Conservation (phyloP, 2,797 vertebrate species). For the Rhyacichthys aspro region DNA sequence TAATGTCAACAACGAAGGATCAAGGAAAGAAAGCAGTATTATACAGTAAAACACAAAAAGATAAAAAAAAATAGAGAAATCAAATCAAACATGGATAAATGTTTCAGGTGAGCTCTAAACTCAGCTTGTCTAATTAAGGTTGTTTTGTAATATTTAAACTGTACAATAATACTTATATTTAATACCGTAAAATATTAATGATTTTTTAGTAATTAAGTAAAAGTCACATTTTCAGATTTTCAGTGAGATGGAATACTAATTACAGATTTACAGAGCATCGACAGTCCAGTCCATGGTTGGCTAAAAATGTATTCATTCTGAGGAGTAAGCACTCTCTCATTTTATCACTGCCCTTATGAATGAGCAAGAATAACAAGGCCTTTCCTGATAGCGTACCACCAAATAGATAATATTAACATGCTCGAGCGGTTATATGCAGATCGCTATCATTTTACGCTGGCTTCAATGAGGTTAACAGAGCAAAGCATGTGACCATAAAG, state of each 20-base stretch:
- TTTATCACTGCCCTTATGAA: constrained; percentile 13
- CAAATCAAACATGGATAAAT: too few relatives aligned
- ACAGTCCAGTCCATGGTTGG: background rate
- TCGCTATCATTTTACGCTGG: constrained; percentile 29
- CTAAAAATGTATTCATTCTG: constrained; percentile 28
- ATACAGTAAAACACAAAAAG: too few relatives aligned
- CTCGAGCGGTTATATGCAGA: constrained; percentile 13
- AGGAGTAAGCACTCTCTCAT: constrained; percentile 21
- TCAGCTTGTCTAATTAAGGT: too few relatives aligned
- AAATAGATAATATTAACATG: constrained; percentile 19
- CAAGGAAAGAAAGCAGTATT: too few relatives aligned
- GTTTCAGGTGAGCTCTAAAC: too few relatives aligned
- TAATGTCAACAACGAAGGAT: too few relatives aligned
- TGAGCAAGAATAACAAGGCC: constrained; percentile 10
- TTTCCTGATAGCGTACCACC: constrained; percentile 10
- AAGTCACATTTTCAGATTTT: background rate
- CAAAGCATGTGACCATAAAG: constrained; percentile 47
- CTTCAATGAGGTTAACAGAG: constrained; percentile 43
- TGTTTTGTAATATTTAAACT: too few relatives aligned
- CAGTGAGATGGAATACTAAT: background rate
- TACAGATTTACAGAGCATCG: too few relatives aligned
- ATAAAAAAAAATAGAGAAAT: too few relatives aligned
- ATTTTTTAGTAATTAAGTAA: too few relatives aligned
- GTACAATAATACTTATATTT: too few relatives aligned
- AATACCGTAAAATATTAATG: too few relatives aligned